Base-by-base conservation (phyloP, 2,797 vertebrate species). In the Muscicapa comitata region DNA sequence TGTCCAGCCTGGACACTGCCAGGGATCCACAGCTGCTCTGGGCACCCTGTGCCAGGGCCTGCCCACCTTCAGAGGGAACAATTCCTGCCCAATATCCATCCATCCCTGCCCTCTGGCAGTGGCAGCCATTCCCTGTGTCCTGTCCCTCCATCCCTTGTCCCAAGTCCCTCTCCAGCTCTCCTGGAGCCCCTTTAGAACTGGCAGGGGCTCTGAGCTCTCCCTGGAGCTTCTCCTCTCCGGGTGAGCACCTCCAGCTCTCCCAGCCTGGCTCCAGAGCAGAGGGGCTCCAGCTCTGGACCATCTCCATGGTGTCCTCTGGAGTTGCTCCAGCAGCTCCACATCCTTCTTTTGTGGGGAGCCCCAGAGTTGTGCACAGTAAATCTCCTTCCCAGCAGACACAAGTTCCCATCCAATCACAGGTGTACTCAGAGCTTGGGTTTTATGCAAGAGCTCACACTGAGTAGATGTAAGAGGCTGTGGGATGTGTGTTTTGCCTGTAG, bases 1-100 rank as follows among this genome's bases (percentile, higher is more conserved):
- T 0, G 0, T 13, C 43, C 62, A 85, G 0, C 48, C 73, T 26
- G 63, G 73, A 0, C 73, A 62, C 29, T 77, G 0, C 29, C 83
- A 86, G 55, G 55, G 47, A 50, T 50, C 48, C 48, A 50, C 48
- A 50, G 25, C 25, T 50, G 9, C 25, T 28, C 48, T 50, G 48
- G 25, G 15, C 15, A 26, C 25, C 25, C 48, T 28, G 25, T 50
- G 25, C n/a, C 82, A 59, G 54, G 3, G 37, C 47, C 23, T 53
- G 0, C 2, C 28, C 82, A 45, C 28, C 24, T 37, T 20, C 0
- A 9, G 10, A 67, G 45, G 2, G 3, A 61, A 3, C 0, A 53
- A 76, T 47, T 40, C 33, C 40, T 29, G 1, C 33, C 29, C 83
- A 68, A 18, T 8, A 4, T 47, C 63, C 63, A 62, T 31, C 63